Evolutionary conservation across 2,888 invertebrate genomes (phyloP).

Genomic region (Drosophila prolongata): DNA sequence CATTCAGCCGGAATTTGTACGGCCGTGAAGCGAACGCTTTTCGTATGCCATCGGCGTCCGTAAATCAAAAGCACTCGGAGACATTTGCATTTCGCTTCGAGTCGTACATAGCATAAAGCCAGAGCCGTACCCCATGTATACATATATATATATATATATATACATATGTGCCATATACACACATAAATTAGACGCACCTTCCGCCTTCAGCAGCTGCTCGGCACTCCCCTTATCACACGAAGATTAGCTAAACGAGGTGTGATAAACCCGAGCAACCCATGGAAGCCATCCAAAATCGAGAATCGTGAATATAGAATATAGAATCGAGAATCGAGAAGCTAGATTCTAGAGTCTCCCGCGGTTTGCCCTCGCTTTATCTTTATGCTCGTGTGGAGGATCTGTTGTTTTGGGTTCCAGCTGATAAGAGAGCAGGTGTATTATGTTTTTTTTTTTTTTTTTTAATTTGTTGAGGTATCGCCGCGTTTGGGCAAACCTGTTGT

Average conservation of each 20-base stretch:
- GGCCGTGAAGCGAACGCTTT: constrained; percentile 33
- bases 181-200: constrained; percentile 56
- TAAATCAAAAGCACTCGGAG: constrained; percentile 55
- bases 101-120: neutral
- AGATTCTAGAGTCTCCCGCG: constrained; percentile 2
- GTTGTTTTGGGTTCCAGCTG: constrained; percentile 1
- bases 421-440: constrained; percentile 18
- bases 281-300: constrained; percentile 1
- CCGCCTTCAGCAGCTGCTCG: constrained; percentile 22
- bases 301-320: constrained; percentile 7
- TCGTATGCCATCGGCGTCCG: constrained; percentile 63
- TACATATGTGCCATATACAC: constrained; percentile 13
- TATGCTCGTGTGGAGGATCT: constrained; percentile 14
- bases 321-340: constrained; percentile 3
- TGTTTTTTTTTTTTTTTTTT: no score
- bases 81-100: constrained; percentile 64
- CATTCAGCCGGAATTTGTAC: constrained; percentile 66
- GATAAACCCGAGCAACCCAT: constrained; percentile 18
- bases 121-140: neutral
- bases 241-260: constrained; percentile 21
- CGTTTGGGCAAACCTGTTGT: constrained; percentile 7
- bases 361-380: constrained; percentile 29
- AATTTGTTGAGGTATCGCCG: constrained; percentile 2
- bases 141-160: neutral
- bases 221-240: constrained; percentile 41